Base-by-base conservation (phyloP, 2,888 invertebrate genomes). In the Calameuta pallipes region DNA sequence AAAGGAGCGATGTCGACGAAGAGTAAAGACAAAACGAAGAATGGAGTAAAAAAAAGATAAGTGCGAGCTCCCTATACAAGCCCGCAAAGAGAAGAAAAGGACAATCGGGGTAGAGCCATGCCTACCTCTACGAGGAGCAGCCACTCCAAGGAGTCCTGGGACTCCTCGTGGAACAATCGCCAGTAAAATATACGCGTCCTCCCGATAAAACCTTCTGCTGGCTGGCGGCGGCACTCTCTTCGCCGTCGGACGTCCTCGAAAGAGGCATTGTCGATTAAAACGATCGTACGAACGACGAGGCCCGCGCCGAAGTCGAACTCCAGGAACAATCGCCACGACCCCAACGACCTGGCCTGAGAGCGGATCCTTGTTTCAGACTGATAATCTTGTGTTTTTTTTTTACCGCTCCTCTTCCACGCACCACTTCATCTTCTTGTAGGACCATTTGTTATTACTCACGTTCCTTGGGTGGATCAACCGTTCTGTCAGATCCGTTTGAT, bases 341-440 rank as follows among this genome's bases (percentile, higher is more conserved):
- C 82, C 87, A 82, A 75, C 85, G 90, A 89, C 89, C 90, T 84
- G 79, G 37, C 73, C 85, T 89, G 88, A 90, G 83, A 90, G 90
- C 90, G 88, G 88, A 89, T 84, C 88, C 89, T 89, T 90, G 90
- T 89, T 88, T 86, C 84, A 87, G 87, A 86, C 56, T 56, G 56
- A 56, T 56, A 56, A 56, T 80, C 78, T 74, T 71, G n/a, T 4
- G 33, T 1, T 9, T 71, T 34, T 33, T 71, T 70, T 31, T 71
- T 23, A 23, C 23, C 15, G 56, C 56, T 9, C 9, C 56, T 56
- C 23, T 23, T 56, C 9, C 9, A 56, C 56, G 9, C 56, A 56
- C 56, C 56, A 2, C 56, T 56, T 23, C 23, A 56, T 56, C 56
- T 23, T 56, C 56, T 23, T 56, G 23, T 9, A 56, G 56, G 23